These are phyloP conservation scores for Crypturellus tataupa DNA, from an alignment of 2,797 vertebrate genomes.

Conservation along the genomic window DNA sequence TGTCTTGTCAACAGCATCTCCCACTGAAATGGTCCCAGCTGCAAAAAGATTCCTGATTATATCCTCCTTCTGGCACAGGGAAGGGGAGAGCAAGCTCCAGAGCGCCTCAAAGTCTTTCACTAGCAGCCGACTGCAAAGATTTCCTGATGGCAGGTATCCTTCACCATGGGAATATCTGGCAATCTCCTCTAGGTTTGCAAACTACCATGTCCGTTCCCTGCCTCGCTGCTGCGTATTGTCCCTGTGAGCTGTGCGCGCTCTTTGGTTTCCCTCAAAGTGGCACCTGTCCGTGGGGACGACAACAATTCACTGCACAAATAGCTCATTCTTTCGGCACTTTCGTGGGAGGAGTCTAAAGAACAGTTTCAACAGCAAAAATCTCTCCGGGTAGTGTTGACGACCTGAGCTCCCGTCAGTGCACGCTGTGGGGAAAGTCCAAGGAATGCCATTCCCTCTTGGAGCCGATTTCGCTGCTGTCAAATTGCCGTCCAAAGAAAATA, in stretches of 20 bases:
- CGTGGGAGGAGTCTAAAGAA: neutral
- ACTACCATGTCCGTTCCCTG: neutral
- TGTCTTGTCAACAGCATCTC: neutral
- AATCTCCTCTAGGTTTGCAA: neutral
- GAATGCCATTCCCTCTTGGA: conserved; percentile 22
- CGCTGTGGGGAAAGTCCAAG: conserved; percentile 33
- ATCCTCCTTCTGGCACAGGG: neutral
- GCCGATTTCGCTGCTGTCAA: neutral
- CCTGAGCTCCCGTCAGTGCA: neutral
- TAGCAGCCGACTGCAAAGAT: neutral
- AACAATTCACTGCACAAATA: conserved; percentile 9
- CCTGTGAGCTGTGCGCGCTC: accelerated
- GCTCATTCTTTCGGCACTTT: neutral
- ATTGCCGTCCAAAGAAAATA: conserved; percentile 48
- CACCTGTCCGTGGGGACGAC: neutral
- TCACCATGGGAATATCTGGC: neutral
- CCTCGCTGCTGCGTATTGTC: accelerated
- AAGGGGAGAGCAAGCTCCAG: neutral
- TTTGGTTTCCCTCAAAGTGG: conserved; percentile 12
- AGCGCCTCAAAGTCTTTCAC: neutral
- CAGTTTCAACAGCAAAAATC: conserved; percentile 1
- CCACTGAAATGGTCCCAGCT: neutral
- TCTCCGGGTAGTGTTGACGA: conserved; percentile 17
- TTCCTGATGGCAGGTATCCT: neutral
- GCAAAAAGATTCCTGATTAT: neutral